Evolutionary conservation across 2,888 invertebrate species (phyloP).

Genomic region (Parasteatoda lunata): DNA sequence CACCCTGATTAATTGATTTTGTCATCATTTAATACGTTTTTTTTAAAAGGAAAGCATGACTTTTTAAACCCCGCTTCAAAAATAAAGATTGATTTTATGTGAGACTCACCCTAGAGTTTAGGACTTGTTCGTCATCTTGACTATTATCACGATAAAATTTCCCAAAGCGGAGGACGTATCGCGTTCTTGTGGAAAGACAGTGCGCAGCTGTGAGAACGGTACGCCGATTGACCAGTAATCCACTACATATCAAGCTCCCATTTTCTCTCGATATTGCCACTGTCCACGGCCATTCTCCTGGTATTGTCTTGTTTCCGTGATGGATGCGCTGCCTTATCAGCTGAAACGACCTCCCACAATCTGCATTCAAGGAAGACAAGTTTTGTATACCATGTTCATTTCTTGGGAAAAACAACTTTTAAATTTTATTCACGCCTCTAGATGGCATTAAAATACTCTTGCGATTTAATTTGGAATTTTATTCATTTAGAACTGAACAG

Average conservation of each 20-base stretch:
- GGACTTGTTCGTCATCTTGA: constrained; percentile 6
- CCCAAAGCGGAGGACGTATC: constrained; percentile 21
- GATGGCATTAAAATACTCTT: too few relatives aligned
- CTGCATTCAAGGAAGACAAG: not conserved
- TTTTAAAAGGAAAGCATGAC: too few relatives aligned
- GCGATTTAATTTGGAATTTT: too few relatives aligned
- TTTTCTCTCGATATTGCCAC: constrained; percentile 1
- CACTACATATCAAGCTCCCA: constrained; percentile 16
- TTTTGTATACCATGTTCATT: not conserved
- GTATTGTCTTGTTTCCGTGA: not conserved
- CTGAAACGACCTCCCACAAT: not conserved
- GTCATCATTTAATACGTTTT: too few relatives aligned
- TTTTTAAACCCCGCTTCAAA: too few relatives aligned
- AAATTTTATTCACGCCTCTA: too few relatives aligned
- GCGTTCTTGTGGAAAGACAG: not conserved
- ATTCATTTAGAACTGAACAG: too few relatives aligned
- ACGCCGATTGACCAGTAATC: constrained; percentile 6
- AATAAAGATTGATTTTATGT: too few relatives aligned
- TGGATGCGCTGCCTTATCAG: not conserved
- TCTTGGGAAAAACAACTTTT: too few relatives aligned
- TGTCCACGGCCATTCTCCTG: constrained; percentile 35
- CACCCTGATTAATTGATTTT: too few relatives aligned
- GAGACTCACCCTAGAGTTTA: not conserved
- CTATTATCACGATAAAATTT: not conserved
- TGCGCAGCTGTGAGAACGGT: constrained; percentile 40